These are phyloP conservation scores for Zingel zingel DNA, from an alignment of 2,113 vertebrate genomes.

Conservation along the genomic window DNA sequence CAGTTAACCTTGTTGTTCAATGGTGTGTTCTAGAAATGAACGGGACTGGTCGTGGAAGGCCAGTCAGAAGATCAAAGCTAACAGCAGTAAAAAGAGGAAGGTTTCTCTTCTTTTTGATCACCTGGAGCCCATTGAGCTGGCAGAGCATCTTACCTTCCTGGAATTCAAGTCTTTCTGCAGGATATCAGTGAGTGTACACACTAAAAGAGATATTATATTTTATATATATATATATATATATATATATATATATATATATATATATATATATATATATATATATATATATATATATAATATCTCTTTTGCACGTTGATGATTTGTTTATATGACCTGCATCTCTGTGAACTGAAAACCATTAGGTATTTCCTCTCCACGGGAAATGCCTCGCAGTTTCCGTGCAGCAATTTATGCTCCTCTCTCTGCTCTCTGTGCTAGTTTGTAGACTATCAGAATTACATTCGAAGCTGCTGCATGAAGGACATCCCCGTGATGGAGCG, in stretches of 20 bases:
- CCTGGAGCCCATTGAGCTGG: slow-evolving; percentile 93
- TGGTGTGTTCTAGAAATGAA: slow-evolving; percentile 85
- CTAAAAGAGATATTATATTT: neutral
- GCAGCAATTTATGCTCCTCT: slow-evolving; percentile 28
- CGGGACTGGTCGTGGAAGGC: slow-evolving; percentile 96
- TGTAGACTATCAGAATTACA: slow-evolving; percentile 95
- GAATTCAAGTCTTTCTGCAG: slow-evolving; percentile 97
- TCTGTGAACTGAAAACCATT: slow-evolving; percentile 19
- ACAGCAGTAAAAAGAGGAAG: slow-evolving; percentile 95
- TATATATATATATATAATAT: too few species aligned
- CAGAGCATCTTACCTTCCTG: slow-evolving; percentile 94
- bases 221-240: too few species aligned
- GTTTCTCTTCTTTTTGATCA: slow-evolving; percentile 97
- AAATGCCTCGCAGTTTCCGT: slow-evolving; percentile 56
- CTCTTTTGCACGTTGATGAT: neutral
- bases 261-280: too few species aligned
- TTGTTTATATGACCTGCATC: slow-evolving; percentile 5
- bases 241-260: too few species aligned
- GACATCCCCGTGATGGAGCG: slow-evolving; percentile 96
- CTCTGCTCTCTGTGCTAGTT: slow-evolving; percentile 83
- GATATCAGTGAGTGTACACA: slow-evolving; percentile 89
- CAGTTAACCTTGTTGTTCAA: neutral
- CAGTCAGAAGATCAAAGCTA: slow-evolving; percentile 93
- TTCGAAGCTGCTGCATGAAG: slow-evolving; percentile 92
- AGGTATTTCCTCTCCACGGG: slow-evolving; percentile 39